phyloP scores from a whole-genome alignment of 2,888 invertebrate genomes.

The Phaonia tiefii region DNA sequence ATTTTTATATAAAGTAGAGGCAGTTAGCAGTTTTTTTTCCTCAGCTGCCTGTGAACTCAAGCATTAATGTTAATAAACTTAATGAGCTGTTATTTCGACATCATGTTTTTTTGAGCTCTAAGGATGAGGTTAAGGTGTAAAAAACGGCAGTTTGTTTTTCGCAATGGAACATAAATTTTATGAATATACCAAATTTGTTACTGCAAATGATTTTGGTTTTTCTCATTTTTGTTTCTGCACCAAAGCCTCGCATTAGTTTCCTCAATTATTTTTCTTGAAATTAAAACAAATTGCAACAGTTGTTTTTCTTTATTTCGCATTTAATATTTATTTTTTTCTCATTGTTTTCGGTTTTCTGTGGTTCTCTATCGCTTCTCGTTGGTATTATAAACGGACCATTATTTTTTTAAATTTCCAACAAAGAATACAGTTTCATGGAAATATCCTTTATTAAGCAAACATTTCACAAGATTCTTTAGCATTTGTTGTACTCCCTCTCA shows the following conservation, averaged over 20 bases:
- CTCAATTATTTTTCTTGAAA: background rate
- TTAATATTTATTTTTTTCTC: background rate
- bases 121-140: no score
- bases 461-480: background rate
- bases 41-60: constrained; percentile 24
- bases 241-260: background rate
- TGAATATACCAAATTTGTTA: constrained; percentile 12
- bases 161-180: background rate
- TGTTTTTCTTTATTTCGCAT: background rate
- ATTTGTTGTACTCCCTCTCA: background rate
- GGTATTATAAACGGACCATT: background rate
- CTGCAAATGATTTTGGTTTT: background rate
- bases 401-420: background rate
- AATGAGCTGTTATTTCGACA: constrained; percentile 60
- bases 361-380: background rate
- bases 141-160: background rate
- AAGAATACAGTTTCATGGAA: no score
- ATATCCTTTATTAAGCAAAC: background rate
- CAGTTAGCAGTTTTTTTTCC: background rate
- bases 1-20: no score
- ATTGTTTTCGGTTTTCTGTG: constrained; percentile 12
- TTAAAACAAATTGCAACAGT: constrained; percentile 9
- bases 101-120: constrained; percentile 16
- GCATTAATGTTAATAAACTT: constrained; percentile 60
- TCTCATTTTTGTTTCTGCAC: background rate